phyloP scores from a whole-genome alignment of 2,113 vertebrate species.

The Lanius ludovicianus region DNA sequence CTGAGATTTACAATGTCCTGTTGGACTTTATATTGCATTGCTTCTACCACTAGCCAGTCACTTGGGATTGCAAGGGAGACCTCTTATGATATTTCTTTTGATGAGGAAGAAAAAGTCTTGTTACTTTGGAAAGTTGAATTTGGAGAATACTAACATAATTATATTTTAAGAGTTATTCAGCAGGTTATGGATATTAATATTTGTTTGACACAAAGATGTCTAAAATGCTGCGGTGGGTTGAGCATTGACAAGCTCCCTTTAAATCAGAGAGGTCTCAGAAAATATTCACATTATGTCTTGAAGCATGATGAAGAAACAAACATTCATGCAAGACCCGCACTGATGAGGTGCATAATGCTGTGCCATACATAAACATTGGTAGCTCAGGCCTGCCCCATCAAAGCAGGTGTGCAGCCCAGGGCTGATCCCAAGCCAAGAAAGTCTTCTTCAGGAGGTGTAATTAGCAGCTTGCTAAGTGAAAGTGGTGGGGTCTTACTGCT shows the following conservation, averaged over 20 bases:
- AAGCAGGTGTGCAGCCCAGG: not conserved
- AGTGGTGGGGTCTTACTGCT: not conserved
- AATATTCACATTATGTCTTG: not conserved
- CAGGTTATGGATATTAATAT: not conserved
- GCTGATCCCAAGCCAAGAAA: not conserved
- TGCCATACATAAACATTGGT: not conserved
- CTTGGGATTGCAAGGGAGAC: not conserved
- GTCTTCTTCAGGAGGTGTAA: not conserved
- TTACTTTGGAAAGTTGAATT: not conserved
- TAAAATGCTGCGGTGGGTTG: not conserved
- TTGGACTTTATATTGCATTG: not conserved
- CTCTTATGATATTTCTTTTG: not conserved
- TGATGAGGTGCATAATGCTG: not conserved
- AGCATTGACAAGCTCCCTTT: not conserved
- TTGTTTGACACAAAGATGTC: not conserved
- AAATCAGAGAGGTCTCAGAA: not conserved
- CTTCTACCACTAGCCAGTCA: not conserved
- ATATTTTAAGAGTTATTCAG: not conserved
- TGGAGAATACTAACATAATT: not conserved
- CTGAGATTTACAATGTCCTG: not conserved
- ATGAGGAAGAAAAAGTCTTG: not conserved
- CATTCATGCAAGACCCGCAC: not conserved
- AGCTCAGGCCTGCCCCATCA: not conserved
- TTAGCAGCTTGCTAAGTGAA: not conserved
- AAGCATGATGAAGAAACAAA: not conserved